A percentile compares a stretch with the other conserved stretches of the same genome.
Conservation (phyloP, 2,797 vertebrate genomes). For the Psittacula echo region DNA sequence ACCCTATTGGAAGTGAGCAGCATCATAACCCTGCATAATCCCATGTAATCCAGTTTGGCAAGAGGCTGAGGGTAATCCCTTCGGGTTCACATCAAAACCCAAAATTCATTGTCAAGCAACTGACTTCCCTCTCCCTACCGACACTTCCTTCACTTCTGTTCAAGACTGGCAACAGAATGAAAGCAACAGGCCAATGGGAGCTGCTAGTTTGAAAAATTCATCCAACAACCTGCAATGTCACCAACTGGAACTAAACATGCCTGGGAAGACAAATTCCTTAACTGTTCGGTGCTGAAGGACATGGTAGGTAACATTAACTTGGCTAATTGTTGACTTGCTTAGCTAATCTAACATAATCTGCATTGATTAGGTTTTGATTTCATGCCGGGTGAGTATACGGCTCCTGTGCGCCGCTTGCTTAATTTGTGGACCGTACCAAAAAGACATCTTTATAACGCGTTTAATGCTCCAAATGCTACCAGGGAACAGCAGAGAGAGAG, state of each 20-base stretch:
- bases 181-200: background rate
- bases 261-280: constrained; percentile 34
- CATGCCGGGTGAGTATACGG: constrained; percentile 73
- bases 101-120: background rate
- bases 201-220: background rate
- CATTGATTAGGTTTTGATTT: constrained; percentile 78
- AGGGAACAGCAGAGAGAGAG: constrained; percentile 75
- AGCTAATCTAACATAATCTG: constrained; percentile 69
- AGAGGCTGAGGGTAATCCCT: background rate
- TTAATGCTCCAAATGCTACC: constrained; percentile 79
- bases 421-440: constrained; percentile 77
- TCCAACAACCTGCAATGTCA: background rate
- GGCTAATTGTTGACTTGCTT: constrained; percentile 69
- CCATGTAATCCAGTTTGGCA: background rate
- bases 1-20: background rate
- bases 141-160: background rate
- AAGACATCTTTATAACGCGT: constrained; percentile 80
- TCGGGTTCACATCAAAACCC: background rate
- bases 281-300: constrained; percentile 63
- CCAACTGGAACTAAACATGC: background rate
- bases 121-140: background rate
- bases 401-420: constrained; percentile 65
- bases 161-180: background rate
- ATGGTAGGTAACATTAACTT: constrained; percentile 52
- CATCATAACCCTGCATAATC: rapidly evolving